Base-by-base conservation (phyloP, 2,113 vertebrate genomes). In the Brachypteracias leptosomus region DNA sequence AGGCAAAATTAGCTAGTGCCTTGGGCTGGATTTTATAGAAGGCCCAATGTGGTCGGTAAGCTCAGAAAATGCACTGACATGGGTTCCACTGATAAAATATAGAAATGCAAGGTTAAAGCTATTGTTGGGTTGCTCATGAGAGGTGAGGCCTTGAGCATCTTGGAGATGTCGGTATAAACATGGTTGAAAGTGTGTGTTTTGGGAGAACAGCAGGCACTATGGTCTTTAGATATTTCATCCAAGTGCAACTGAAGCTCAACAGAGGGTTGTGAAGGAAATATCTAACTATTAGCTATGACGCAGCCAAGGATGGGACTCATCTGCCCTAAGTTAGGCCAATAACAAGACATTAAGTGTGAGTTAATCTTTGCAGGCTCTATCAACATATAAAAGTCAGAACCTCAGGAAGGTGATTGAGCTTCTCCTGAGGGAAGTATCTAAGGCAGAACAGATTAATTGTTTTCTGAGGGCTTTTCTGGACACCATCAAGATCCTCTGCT, bases 171-270 rank as follows among this genome's bases (percentile, higher is more conserved):
- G 19, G 55, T 35, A 35, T 35, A 46, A 47, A 28, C 19, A 6
- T 31, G 40, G 44, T n/a, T 2, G 1, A 29, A 13, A 4, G 3
- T 57, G 10, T 0, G 0, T 25, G 4, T 78, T 93, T 85, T 29
- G 28, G 59, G 28, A 78, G 36, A 88, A 21, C 4, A 51, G 25
- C 6, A 74, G 55, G 11, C 59, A 26, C 8, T 59, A 0, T 11
- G 19, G 5, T 79, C 16, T 59, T 87, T 67, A 44, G 33, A 33
- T 47, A 47, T 46, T 82, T 88, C 35, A 13, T 61, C 16, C 33
- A 57, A 62, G 26, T 9, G 14, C 61, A 68, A 13, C 31, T 12
- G 26, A 75, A 83, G 10, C 10, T 54, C 46, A 66, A 31, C 14
- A 66, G 21, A 35, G 5, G 24, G 11, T 36, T 78, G 52, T 47